Conservation (phyloP, 2,113 vertebrate species). For the Pteronura brasiliensis region DNA sequence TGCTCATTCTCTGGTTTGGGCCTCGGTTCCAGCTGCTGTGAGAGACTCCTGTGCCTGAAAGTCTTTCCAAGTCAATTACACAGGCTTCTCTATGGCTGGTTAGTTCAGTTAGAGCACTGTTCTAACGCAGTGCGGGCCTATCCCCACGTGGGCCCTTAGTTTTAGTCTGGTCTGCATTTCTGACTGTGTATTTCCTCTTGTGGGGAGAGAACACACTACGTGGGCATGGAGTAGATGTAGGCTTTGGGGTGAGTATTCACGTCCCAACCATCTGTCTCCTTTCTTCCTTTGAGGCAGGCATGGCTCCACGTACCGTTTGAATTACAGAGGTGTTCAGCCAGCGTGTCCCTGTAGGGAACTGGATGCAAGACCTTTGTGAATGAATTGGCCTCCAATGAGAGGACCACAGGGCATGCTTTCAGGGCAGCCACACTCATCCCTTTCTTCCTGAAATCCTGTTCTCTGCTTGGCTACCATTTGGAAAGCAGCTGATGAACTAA, state of each 20-base stretch:
- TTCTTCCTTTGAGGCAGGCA: not conserved
- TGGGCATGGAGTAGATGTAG: not conserved
- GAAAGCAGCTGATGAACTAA: not conserved
- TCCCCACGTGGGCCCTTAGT: not conserved
- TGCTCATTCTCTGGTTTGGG: not conserved
- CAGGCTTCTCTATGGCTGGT: conserved; percentile 20
- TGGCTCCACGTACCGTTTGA: not conserved
- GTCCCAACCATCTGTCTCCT: not conserved
- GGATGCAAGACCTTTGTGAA: not conserved
- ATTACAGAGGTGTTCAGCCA: not conserved
- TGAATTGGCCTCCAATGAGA: not conserved
- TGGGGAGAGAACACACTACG: not conserved
- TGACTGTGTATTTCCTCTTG: not conserved
- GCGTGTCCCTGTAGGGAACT: not conserved
- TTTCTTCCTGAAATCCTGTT: not conserved
- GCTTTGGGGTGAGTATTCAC: not conserved
- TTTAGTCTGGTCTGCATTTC: not conserved
- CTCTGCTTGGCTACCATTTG: not conserved
- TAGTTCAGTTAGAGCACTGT: not conserved
- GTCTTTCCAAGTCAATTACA: conserved; percentile 39
- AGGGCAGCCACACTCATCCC: not conserved
- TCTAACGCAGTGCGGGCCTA: not conserved
- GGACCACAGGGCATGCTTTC: not conserved
- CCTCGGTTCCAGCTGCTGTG: not conserved
- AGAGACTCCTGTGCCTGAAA: not conserved